Base-by-base conservation (phyloP, 2,113 vertebrate species). In the Ammospiza nelsoni region DNA sequence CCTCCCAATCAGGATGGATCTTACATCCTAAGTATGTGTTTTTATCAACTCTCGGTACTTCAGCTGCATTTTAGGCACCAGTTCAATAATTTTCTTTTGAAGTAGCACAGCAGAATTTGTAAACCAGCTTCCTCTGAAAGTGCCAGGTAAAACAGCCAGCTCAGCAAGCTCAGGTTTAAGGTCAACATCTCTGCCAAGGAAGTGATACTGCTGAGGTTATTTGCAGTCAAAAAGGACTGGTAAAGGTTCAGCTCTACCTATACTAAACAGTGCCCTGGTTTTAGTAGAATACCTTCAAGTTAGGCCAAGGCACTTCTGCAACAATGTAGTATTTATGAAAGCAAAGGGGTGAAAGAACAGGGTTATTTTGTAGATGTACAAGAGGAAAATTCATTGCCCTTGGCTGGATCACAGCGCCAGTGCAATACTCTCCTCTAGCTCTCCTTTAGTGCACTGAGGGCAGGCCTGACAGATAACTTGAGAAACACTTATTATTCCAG, bases 101-200 rank as follows among this genome's bases (percentile, higher is more conserved):
- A 97, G 65, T 28, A 89, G 77, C 73, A 75, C 59, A 59, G 92
- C 65, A 92, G 89, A 94, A 92, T 89, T 80, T 94, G 69, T 92
- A 61, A 96, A 82, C 24, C 74, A 79, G 46, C 73, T 93, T 94
- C 80, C 84, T 87, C 61, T 58, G 63, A 55, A 79, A 81, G 85
- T 11, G 15, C 86, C 94, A 90, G 91, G 79, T 94, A 24, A 90
- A 96, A 95, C n/a, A 73, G 75, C 90, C 86, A 76, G 89, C 91
- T 86, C 82, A 92, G 94, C 88, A 91, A 86, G 75, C 89, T 92
- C 79, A 29, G 87, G 44, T 80, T 93, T 94, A 96, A 97, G 88
- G 93, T 92, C 96, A 94, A 33, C 39, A 13, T 80, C 84, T 87
- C 94, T 94, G 89, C 87, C 91, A 95, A 94, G 93, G 80, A 86